These are phyloP conservation scores for Marmota flaviventris DNA, from an alignment of 2,113 vertebrate species.

Conservation along the genomic window DNA sequence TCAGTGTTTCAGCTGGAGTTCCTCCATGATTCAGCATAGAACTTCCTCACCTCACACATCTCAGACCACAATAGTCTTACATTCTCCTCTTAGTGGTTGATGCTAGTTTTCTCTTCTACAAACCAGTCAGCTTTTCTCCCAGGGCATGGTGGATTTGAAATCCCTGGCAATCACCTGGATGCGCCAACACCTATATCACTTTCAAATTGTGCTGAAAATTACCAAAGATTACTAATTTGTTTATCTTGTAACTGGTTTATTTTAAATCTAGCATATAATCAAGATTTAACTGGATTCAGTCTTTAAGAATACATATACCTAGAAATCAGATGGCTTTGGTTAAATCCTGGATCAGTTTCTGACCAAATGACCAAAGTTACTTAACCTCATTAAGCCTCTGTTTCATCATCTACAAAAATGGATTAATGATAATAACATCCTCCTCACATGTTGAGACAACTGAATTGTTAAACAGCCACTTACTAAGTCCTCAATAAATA, in stretches of 20 bases:
- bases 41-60: not conserved
- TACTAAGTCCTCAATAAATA: not conserved
- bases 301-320: constrained; percentile 13
- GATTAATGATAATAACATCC: not conserved
- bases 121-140: not conserved
- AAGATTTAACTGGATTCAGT: not conserved
- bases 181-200: not conserved
- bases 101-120: constrained; percentile 31
- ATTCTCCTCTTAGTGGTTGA: not conserved
- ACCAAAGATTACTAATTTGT: not conserved
- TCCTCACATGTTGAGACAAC: not conserved
- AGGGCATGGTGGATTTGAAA: not conserved
- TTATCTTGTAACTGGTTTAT: constrained; percentile 13
- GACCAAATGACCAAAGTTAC: not conserved
- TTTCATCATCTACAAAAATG: not conserved
- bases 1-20: not conserved
- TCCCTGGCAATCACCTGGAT: not conserved
- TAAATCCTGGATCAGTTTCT: constrained; percentile 32
- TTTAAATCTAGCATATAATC: not conserved
- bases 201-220: not conserved
- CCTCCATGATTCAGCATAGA: not conserved
- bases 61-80: not conserved
- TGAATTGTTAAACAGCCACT: not conserved
- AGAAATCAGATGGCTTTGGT: not conserved
- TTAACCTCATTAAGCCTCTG: not conserved